Conservation (phyloP, 2,888 invertebrate genomes). For the Eustalomyia histrio region DNA sequence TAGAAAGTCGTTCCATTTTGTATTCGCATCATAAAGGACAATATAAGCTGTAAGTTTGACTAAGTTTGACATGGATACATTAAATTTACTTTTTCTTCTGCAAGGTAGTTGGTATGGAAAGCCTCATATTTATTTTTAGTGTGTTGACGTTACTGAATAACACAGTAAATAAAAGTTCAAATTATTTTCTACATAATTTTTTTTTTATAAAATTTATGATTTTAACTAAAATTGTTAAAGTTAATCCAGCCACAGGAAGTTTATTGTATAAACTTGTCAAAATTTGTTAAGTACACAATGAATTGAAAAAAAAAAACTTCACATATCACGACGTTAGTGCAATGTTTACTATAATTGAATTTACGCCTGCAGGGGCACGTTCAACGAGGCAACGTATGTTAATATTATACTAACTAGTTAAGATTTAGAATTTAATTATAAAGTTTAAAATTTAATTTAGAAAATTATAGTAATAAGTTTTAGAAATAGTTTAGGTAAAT, state of each 20-base stretch:
- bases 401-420: not conserved
- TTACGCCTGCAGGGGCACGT: not conserved
- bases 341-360: constrained; percentile 16
- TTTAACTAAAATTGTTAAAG: not conserved
- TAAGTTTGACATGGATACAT: too few relatives aligned
- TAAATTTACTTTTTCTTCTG: too few relatives aligned
- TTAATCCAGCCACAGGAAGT: not conserved
- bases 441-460: not conserved
- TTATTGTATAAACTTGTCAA: not conserved
- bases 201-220: not conserved
- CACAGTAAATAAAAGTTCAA: too few relatives aligned
- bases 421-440: not conserved
- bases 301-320: not conserved
- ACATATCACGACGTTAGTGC: not conserved
- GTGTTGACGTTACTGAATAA: too few relatives aligned
- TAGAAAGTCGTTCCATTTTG: too few relatives aligned
- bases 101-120: too few relatives aligned
- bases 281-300: constrained; percentile 2
- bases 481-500: too few relatives aligned
- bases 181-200: not conserved
- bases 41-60: too few relatives aligned
- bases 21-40: too few relatives aligned
- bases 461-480: not conserved
- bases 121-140: too few relatives aligned
- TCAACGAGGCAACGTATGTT: not conserved